Percentiles rank a stretch among this genome's conserved stretches.
Evolutionary conservation across 1,140 invertebrate species (phyloP).

Genomic region (Pararge aegeria): DNA sequence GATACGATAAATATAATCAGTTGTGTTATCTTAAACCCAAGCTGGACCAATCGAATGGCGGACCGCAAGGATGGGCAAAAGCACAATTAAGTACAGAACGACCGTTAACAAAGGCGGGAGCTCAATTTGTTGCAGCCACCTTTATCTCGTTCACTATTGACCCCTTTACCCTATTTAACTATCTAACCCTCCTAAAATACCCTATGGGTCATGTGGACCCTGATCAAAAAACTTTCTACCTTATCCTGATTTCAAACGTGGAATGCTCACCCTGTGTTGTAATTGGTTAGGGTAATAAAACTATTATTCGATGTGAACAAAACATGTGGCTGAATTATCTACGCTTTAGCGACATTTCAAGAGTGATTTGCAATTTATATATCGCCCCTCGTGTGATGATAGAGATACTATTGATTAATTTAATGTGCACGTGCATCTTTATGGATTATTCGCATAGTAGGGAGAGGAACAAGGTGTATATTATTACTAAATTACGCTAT

Average conservation of each 20-base stretch:
- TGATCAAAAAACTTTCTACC: conserved; percentile 21
- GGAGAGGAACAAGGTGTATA: no score
- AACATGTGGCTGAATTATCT: conserved; percentile 69
- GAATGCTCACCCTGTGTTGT: conserved; percentile 32
- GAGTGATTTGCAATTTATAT: conserved; percentile 68
- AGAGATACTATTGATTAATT: conserved; percentile 53
- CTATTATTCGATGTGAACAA: conserved; percentile 70
- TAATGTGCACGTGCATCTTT: conserved; percentile 29
- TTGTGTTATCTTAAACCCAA: conserved; percentile 52
- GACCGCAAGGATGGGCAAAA: conserved; percentile 63
- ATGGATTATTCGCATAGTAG: neutral
- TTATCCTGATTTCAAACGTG: conserved; percentile 18
- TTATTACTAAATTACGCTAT: no score
- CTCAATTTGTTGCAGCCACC: conserved; percentile 75
- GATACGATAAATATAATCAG: conserved; percentile 39
- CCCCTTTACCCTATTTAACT: conserved; percentile 72
- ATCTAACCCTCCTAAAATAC: conserved; percentile 48
- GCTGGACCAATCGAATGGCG: conserved; percentile 52
- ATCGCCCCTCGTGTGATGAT: conserved; percentile 35
- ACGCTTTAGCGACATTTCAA: conserved; percentile 70
- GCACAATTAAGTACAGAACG: conserved; percentile 75
- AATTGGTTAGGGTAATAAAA: conserved; percentile 34
- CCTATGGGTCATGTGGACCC: conserved; percentile 34
- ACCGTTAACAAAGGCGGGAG: conserved; percentile 67
- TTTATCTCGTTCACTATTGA: conserved; percentile 73